Base-by-base conservation (phyloP, 2,888 invertebrate species). In the Globia sparganii region DNA sequence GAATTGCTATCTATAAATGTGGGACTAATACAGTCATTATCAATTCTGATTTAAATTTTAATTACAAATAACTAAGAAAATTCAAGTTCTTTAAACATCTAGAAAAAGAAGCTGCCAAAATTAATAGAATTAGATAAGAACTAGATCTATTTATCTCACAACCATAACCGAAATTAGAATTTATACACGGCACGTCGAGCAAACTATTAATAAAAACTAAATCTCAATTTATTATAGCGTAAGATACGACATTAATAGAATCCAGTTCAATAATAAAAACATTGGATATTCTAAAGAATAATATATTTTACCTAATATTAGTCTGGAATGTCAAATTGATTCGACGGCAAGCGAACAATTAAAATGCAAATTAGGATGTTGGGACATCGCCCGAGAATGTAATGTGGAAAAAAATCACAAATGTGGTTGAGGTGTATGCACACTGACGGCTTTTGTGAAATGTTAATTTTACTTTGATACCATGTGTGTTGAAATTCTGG, bases 281-380 rank as follows among this genome's bases (percentile, higher is more conserved):
- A 90, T 93, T 89, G 92, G 91, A 88, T 89, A 89, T 91, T 89
- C 90, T 75, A n/a, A 25, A 83, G 80, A 81, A 84, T 87, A 82
- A 84, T 86, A 78, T 77, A 80, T 81, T 86, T 75, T 84, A 75
- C 80, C 81, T 86, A 78, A 87, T 80, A 72, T 80, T 76, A 88
- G 84, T 87, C 90, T 87, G 90, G 90, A 91, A 91, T 91, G 86
- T 90, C 84, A 87, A 91, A 93, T 93, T 92, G 91, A 94, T 94
- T 94, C 87, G 81, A 91, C 90, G 89, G 86, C 84, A 83, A 83
- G 86, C 82, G 88, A 89, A 92, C 92, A 94, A 95, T 95, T 95
- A 95, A 95, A 93, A 95, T 95, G 94, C 90, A 93, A 95, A 95
- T 94, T 86, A 93, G 91, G 79, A 83, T 90, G 90, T 92, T 92